A percentile compares a stretch with the other conserved stretches of the same genome.
These are phyloP conservation scores for Eurytoma californica DNA, from an alignment of 2,888 invertebrate genomes.

Conservation along the genomic window DNA sequence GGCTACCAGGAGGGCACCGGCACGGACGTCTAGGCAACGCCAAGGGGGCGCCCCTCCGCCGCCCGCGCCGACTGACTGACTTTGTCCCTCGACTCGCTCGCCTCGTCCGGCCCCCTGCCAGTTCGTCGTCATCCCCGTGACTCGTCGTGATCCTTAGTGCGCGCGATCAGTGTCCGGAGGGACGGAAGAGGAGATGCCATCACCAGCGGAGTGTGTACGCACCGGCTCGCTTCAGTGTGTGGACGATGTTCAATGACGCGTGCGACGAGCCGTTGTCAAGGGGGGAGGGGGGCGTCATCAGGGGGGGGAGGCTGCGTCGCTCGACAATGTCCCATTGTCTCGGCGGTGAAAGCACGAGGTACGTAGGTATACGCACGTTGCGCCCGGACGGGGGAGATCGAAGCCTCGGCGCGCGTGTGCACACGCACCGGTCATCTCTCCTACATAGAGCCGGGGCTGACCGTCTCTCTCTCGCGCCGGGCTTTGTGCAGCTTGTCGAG, in stretches of 20 bases:
- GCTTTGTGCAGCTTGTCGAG: not conserved
- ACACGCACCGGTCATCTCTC: not conserved
- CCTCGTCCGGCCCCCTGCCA: not conserved
- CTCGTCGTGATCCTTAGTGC: too few species aligned
- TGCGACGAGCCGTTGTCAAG: constrained; percentile 2
- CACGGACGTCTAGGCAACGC: constrained; percentile 85
- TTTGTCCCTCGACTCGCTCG: not conserved
- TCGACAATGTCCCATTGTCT: constrained; percentile 42
- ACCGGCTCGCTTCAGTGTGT: constrained; percentile 16
- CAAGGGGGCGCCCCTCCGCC: not conserved
- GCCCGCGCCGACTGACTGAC: not conserved
- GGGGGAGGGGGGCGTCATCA: too few species aligned
- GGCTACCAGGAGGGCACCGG: constrained; percentile 95
- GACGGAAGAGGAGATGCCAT: constrained; percentile 11
- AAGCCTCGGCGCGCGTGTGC: not conserved
- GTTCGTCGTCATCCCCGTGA: not conserved
- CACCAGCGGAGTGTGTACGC: too few species aligned
- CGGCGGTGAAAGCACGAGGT: constrained; percentile 32
- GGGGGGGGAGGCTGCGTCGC: not conserved
- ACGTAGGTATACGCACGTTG: constrained; percentile 1
- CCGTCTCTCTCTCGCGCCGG: not conserved
- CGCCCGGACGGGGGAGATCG: not conserved
- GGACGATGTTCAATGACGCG: constrained; percentile 41
- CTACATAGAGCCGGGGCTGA: not conserved
- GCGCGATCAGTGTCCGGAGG: too few species aligned